phyloP scores from a whole-genome alignment of 2,797 vertebrate genomes.

The Myotis findleyi region DNA sequence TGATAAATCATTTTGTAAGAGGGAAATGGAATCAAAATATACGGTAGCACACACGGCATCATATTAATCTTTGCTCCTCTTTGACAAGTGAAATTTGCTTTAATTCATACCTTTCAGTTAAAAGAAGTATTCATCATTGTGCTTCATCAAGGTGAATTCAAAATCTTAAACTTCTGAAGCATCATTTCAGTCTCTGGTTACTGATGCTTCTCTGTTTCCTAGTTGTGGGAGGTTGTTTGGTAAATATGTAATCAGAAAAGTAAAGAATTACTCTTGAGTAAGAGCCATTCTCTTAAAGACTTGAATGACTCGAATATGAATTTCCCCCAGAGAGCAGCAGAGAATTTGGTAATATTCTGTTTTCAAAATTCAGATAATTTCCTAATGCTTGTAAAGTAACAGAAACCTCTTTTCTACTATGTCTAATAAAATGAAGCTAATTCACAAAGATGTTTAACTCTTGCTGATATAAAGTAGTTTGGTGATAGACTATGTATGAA shows the following conservation, averaged over 20 bases:
- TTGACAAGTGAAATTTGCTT: neutral
- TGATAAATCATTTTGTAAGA: slow-evolving; percentile 1
- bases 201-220: neutral
- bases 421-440: slow-evolving; percentile 27
- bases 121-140: neutral
- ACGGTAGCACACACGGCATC: neutral
- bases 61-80: neutral
- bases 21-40: neutral
- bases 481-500: neutral
- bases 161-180: neutral
- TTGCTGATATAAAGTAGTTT: neutral
- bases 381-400: slow-evolving; percentile 3
- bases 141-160: neutral
- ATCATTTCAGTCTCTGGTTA: neutral
- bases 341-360: neutral
- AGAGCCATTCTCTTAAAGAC: neutral
- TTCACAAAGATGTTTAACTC: neutral
- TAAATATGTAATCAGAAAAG: neutral
- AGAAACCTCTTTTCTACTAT: neutral
- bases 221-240: neutral
- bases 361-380: slow-evolving; percentile 44
- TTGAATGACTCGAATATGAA: neutral
- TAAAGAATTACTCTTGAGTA: neutral
- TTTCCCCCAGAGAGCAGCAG: neutral
- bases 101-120: neutral